Evolutionary conservation across 2,113 vertebrate species (phyloP).

Genomic region (Macquaria ambigua): DNA sequence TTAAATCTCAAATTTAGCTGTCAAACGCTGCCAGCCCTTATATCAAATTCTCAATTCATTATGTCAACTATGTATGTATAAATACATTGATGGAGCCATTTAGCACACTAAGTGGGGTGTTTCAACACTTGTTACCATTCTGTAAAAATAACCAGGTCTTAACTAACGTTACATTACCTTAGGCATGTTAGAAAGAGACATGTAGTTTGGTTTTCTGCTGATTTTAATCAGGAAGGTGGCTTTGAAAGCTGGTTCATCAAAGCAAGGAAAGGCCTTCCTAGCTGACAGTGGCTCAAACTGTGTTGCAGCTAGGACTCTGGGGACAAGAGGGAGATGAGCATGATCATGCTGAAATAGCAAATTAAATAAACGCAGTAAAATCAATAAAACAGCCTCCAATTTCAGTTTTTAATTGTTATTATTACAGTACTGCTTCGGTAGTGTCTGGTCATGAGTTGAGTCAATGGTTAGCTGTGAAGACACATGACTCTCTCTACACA

Average conservation of each 20-base stretch:
- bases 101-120: background rate
- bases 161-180: constrained; percentile 84
- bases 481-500: background rate
- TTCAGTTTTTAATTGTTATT: constrained; percentile 1
- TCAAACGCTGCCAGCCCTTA: background rate
- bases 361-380: constrained; percentile 11
- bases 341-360: background rate
- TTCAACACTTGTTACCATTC: constrained; percentile 1
- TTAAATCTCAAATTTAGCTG: background rate
- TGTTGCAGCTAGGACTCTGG: constrained; percentile 93
- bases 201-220: constrained; percentile 86
- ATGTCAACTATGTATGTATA: no score
- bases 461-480: background rate
- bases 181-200: constrained; percentile 95
- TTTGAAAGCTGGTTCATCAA: constrained; percentile 97
- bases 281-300: constrained; percentile 96
- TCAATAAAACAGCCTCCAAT: background rate
- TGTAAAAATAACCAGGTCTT: background rate
- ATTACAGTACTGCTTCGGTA: constrained; percentile 6
- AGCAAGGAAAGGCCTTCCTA: constrained; percentile 96
- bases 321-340: constrained; percentile 23
- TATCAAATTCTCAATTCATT: background rate
- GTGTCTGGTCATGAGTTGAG: background rate
- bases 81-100: background rate
- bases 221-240: constrained; percentile 92